These are phyloP conservation scores for Aptenodytes patagonicus DNA, from an alignment of 2,113 vertebrate genomes.

Conservation along the genomic window DNA sequence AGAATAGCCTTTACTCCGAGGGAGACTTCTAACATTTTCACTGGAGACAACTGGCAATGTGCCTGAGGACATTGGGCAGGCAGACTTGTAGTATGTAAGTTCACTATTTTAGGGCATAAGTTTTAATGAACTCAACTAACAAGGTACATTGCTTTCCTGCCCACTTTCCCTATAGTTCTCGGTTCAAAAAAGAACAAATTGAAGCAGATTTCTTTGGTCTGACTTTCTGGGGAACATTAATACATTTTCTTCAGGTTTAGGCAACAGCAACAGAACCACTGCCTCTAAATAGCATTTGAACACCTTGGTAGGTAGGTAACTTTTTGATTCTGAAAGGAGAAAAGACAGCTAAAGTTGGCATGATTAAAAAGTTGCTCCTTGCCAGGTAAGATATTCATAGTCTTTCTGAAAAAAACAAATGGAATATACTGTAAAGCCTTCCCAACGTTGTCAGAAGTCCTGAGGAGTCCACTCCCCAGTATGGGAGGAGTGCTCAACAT, in stretches of 20 bases:
- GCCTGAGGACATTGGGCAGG: neutral
- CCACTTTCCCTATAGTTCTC: neutral
- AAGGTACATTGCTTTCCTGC: neutral
- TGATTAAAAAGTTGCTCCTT: neutral
- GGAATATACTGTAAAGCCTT: neutral
- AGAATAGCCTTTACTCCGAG: neutral
- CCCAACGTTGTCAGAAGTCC: neutral
- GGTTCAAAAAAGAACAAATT: neutral
- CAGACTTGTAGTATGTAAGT: neutral
- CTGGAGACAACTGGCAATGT: neutral
- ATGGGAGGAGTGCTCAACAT: neutral
- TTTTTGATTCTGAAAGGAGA: neutral
- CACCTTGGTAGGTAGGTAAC: neutral
- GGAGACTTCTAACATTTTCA: neutral
- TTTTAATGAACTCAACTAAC: neutral
- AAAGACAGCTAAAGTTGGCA: neutral
- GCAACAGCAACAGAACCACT: neutral
- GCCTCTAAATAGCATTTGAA: neutral
- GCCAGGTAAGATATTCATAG: neutral
- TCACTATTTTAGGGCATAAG: neutral
- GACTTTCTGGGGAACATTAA: neutral
- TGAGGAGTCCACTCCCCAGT: neutral
- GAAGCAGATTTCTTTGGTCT: neutral
- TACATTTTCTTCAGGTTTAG: neutral
- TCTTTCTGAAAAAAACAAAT: neutral